phyloP scores from a whole-genome alignment of 64 coral and sea anemone genomes.

The Dendronephthya gigantea region DNA sequence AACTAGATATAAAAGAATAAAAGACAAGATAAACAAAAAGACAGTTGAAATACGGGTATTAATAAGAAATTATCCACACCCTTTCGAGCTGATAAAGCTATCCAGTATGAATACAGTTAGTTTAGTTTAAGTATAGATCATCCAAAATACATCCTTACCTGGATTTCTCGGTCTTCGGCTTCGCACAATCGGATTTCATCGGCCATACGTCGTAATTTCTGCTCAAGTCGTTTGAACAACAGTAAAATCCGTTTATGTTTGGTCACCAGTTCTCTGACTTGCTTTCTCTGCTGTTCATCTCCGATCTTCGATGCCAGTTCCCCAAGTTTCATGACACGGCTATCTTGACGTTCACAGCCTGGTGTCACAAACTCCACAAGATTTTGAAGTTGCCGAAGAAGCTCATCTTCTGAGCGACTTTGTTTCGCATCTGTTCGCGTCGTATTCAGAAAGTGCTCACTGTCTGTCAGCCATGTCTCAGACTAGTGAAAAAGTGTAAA shows the following conservation, averaged over 20 bases:
- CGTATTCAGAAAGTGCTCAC: constrained; percentile 82
- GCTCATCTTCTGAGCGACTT: constrained; percentile 77
- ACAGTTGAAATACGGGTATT: no score
- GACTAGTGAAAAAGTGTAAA: constrained; percentile 32
- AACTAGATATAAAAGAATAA: neutral
- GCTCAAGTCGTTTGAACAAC: constrained; percentile 88
- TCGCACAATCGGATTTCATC: neutral
- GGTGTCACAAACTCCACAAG: constrained; percentile 79
- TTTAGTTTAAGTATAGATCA: no score
- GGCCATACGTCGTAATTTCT: constrained; percentile 45
- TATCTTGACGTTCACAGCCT: constrained; percentile 73
- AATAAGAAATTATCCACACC: no score
- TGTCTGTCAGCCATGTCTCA: constrained; percentile 76
- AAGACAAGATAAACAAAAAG: neutral
- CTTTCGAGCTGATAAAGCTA: neutral
- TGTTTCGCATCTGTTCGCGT: constrained; percentile 66
- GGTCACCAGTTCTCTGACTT: constrained; percentile 62
- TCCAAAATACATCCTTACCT: neutral
- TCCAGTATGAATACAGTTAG: constrained; percentile 11
- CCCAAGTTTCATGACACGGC: constrained; percentile 60
- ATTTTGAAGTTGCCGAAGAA: constrained; percentile 65
- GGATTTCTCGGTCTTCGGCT: constrained; percentile 50
- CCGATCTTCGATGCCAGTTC: constrained; percentile 81
- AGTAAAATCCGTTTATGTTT: constrained; percentile 63
- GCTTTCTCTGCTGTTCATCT: constrained; percentile 52